Conservation (phyloP, 2,888 invertebrate species). For the Stegana nigrithorax region DNA sequence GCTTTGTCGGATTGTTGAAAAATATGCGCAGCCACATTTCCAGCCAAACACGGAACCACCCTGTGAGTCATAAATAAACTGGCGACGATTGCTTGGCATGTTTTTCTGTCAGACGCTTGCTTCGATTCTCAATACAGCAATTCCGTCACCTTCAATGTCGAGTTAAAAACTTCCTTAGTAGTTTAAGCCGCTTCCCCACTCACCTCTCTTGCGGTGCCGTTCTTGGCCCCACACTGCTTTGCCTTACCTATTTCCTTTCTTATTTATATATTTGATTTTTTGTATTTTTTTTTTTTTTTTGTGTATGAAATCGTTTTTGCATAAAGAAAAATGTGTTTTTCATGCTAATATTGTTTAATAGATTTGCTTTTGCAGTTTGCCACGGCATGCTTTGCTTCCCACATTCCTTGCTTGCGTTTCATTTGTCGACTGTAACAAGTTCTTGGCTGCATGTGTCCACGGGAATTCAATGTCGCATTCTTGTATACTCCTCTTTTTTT, state of each 20-base stretch:
- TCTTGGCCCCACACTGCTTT: slow-evolving; percentile 5
- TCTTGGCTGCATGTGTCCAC: too few relatives aligned
- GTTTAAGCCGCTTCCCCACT: slow-evolving; percentile 40
- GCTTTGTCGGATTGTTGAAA: too few relatives aligned
- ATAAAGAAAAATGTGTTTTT: slow-evolving; percentile 56
- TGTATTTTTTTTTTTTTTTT: slow-evolving; percentile 29
- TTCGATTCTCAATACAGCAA: slow-evolving; percentile 7
- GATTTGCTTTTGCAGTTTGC: slow-evolving; percentile 34
- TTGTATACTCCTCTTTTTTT: neutral
- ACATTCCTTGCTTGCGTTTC: too few relatives aligned
- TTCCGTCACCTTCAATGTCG: slow-evolving; percentile 42
- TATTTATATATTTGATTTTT: slow-evolving; percentile 10
- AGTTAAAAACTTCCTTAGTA: slow-evolving; percentile 37
- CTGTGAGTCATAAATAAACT: too few relatives aligned
- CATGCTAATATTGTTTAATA: slow-evolving; percentile 59
- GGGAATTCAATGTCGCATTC: neutral
- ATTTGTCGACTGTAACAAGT: too few relatives aligned
- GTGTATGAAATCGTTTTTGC: slow-evolving; percentile 8
- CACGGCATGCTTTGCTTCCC: too few relatives aligned
- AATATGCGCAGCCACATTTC: too few relatives aligned
- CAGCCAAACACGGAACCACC: too few relatives aligned
- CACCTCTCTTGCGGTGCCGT: neutral
- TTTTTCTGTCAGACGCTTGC: neutral
- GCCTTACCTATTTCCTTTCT: slow-evolving; percentile 38
- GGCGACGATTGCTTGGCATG: neutral